Evolutionary conservation across 2,113 vertebrate species (phyloP), one percentile per base, ranked within the genome.

Genomic region (Pao palembangensis): DNA sequence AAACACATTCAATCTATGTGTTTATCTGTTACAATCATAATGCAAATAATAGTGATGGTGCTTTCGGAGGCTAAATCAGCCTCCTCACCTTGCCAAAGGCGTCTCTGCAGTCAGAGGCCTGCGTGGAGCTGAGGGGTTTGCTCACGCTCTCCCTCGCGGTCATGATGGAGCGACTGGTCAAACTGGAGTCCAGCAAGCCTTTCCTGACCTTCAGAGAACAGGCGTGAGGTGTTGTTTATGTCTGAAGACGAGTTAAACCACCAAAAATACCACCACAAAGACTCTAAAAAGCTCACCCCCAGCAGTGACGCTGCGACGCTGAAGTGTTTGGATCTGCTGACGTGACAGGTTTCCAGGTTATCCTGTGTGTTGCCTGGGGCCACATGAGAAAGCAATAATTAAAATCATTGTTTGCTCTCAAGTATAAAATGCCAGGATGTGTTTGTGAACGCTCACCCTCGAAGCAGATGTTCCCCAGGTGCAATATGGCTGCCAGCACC

Each of bases 391-490:
- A n/a, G 73, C 70, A 42, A 48, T 58, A 49, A 17, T 8, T 17
- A 38, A 52, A 17, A 52, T 12, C 20, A 25, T 12, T 11, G 8
- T 18, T 50, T 18, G 2, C 17, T 4, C 20, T 50, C 10, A 4
- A 20, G 18, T 50, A n/a, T 20, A 16, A 17, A 17, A 17, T n/a
- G 48, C 6, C 44, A 17, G 44, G 13, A 49, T 18, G 47, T 2
- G 43, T 44, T 44, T 44, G 43, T 2, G 10, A 38, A 12, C 1
- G 11, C 70, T 72, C 50, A 98, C 96, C 93, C 88, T 92, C 74
- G 1, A 99, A 98, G 15, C 81, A 76, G n/a, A 97, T 44, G 0
- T 99, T 98, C 2, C 96, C 96, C 65, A 98, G 79, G 76, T 99
- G 96, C 4, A 99, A 89, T 51, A 98, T 91, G 0, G 93, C 91